These are phyloP conservation scores for Podargus strigoides DNA, from an alignment of 2,797 vertebrate species.

Conservation along the genomic window DNA sequence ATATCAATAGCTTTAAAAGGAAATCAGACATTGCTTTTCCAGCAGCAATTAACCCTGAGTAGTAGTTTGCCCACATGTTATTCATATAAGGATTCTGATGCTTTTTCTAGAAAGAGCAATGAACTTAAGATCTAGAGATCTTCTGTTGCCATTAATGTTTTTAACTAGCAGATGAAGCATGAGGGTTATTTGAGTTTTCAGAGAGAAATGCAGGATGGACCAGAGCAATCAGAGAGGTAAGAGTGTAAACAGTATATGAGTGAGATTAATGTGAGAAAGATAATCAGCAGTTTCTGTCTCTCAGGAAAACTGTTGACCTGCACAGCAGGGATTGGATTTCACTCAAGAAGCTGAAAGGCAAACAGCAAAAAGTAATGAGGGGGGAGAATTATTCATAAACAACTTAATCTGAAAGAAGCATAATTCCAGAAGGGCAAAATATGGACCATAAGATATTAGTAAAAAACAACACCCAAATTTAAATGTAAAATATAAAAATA, in stretches of 20 bases:
- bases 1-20: neutral
- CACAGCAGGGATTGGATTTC: slow-evolving; percentile 6
- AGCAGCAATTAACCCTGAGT: slow-evolving; percentile 2
- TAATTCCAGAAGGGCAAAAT: neutral
- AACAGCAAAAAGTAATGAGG: slow-evolving; percentile 28
- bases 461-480: neutral
- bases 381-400: neutral
- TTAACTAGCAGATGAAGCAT: neutral
- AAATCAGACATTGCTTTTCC: neutral
- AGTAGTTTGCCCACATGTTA: neutral
- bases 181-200: neutral
- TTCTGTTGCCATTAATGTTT: neutral
- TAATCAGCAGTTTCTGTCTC: slow-evolving; percentile 33
- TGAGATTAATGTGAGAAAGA: slow-evolving; percentile 45
- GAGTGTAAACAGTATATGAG: slow-evolving; percentile 26
- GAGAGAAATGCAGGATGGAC: neutral
- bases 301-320: slow-evolving; percentile 14
- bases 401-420: neutral
- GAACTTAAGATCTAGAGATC: neutral
- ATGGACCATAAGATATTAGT: neutral
- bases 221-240: slow-evolving; percentile 4
- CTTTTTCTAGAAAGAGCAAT: slow-evolving; percentile 15
- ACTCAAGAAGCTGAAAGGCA: slow-evolving; percentile 35
- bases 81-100: neutral
- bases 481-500: neutral